A percentile compares a stretch with the other conserved stretches of the same genome.
These are phyloP conservation scores for Pseudomyrmex dendroicus DNA, from an alignment of 1,140 invertebrate genomes.

Conservation along the genomic window DNA sequence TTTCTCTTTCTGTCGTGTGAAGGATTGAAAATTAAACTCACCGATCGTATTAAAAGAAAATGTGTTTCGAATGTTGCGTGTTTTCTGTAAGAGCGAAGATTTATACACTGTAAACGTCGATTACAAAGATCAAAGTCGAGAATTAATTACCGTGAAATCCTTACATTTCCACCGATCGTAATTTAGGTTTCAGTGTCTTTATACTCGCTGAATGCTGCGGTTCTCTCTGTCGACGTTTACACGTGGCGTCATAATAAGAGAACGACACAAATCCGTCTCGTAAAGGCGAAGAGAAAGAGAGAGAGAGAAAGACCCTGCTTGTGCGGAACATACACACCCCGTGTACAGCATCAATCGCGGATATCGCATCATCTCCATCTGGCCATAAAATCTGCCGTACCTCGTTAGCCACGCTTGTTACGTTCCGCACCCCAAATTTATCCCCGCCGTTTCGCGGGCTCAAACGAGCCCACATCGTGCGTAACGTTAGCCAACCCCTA, in stretches of 20 bases:
- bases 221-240: conserved; percentile 30
- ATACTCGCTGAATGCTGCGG: conserved; percentile 18
- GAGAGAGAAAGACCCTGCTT: conserved; percentile 55
- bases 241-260: conserved; percentile 63
- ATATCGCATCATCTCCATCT: conserved; percentile 83
- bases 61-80: too few species aligned
- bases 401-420: conserved; percentile 84
- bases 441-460: conserved; percentile 26
- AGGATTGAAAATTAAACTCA: not conserved
- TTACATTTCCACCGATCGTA: not conserved
- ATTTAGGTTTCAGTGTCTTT: conserved; percentile 21
- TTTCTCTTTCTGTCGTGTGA: not conserved
- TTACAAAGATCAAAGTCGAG: not conserved
- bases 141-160: not conserved
- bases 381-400: conserved; percentile 83
- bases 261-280: conserved; percentile 63
- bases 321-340: conserved; percentile 26
- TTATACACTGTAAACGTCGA: too few species aligned
- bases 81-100: too few species aligned
- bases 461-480: conserved; percentile 56
- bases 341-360: conserved; percentile 79
- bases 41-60: not conserved
- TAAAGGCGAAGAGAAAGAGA: conserved; percentile 6
- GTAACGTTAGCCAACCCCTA: conserved; percentile 73
- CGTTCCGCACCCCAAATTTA: conserved; percentile 76